Evolutionary conservation across 2,797 vertebrate species (phyloP), one percentile per base, ranked within the genome.

Genomic region (Neosalanx taihuensis): DNA sequence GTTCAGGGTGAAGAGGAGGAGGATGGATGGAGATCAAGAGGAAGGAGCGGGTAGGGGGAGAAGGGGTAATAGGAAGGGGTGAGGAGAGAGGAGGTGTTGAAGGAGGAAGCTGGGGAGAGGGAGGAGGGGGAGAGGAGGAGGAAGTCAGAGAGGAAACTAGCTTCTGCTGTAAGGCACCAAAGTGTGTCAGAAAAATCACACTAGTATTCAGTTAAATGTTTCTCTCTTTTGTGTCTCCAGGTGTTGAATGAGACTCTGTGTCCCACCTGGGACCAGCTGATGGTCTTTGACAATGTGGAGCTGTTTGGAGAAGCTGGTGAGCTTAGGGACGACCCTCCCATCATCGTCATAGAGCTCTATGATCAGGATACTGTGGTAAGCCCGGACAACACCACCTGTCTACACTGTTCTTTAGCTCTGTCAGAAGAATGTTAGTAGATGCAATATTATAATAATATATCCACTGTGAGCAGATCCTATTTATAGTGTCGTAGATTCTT

Each of bases 161-260:
- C 2, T 3, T 12, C 10, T 46, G 41, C 12, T 46, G 41, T 46
- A 46, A 46, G 41, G 10, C 41, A 46, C 41, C 41, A 46, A 46
- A 13, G 12, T 3, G 41, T 46, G 41, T 3, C 41, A 46, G 10
- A 46, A 46, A 46, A 46, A 46, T 12, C 10, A 1, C 41, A 37
- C 35, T 37, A 46, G 41, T 46, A 12, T 9, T 46, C 41, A 46
- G 41, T 46, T 64, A 18, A 41, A 17, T 66, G 20, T 46, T 46
- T 66, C 31, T 66, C 5, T 46, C 41, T 12, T 46, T 46, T 46
- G 10, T 46, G 9, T 51, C 20, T 72, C 66, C 84, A 96, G 95
- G 93, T 96, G n/a, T 91, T 96, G 74, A 95, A 93, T 5, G 95
- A 96, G 90, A 95, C 95, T 1, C 88, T 96, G 13, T 96, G 95